phyloP scores from a whole-genome alignment of 2,888 invertebrate genomes.

The Tetragnatha montana region DNA sequence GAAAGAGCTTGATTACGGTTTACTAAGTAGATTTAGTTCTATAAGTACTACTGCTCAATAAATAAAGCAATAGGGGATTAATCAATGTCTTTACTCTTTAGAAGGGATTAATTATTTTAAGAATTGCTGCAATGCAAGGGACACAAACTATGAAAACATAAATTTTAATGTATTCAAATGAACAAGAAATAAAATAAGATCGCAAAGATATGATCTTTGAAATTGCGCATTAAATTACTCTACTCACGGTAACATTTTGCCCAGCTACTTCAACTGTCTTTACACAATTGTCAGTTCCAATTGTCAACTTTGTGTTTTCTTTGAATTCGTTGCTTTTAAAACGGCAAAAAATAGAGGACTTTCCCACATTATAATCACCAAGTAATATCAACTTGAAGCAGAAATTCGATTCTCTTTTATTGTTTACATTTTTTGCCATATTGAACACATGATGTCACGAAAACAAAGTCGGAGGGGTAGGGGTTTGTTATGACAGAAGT shows the following conservation, averaged over 20 bases:
- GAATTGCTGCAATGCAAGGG: too few relatives aligned
- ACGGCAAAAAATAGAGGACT: slow-evolving; percentile 71
- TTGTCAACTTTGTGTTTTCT: slow-evolving; percentile 63
- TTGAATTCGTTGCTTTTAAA: slow-evolving; percentile 69
- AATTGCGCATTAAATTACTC: too few relatives aligned
- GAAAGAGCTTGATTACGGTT: background rate
- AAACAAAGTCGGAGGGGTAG: background rate
- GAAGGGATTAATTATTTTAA: too few relatives aligned
- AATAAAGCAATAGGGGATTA: background rate
- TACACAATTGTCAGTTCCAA: slow-evolving; percentile 65
- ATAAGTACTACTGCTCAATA: too few relatives aligned
- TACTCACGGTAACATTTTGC: slow-evolving; percentile 69
- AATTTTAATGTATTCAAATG: too few relatives aligned
- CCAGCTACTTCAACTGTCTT: slow-evolving; percentile 57
- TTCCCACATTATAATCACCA: slow-evolving; percentile 71
- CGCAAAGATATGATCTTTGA: too few relatives aligned
- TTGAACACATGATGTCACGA: slow-evolving; percentile 54
- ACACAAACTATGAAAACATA: too few relatives aligned
- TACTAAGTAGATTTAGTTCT: too few relatives aligned
- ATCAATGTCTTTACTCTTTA: background rate
- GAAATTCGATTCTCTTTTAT: slow-evolving; percentile 30
- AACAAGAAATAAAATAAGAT: background rate
- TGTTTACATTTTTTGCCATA: slow-evolving; percentile 68
- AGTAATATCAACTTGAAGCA: slow-evolving; percentile 71
- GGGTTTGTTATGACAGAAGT: too few relatives aligned